phyloP scores from a whole-genome alignment of 2,888 invertebrate species.

The Amiota mariae region DNA sequence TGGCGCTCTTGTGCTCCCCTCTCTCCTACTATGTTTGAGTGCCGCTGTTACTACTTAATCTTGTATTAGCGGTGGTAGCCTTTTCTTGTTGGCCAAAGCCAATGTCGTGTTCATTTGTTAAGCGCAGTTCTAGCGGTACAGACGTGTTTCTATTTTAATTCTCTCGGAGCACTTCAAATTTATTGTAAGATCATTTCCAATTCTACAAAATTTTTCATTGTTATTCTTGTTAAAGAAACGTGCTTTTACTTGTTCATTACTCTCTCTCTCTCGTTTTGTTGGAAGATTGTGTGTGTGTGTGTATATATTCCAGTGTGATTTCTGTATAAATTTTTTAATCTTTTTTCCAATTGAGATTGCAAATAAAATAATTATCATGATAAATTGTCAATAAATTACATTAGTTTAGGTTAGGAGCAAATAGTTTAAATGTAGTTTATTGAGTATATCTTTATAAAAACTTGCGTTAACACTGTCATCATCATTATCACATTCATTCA shows the following conservation, averaged over 20 bases:
- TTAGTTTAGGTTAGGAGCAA: conserved; percentile 30
- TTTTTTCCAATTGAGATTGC: neutral
- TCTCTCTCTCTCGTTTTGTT: conserved; percentile 9
- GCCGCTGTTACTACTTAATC: neutral
- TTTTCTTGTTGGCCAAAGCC: conserved; percentile 56
- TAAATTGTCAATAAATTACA: no score
- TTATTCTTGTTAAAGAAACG: no score
- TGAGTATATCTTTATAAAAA: conserved; percentile 41
- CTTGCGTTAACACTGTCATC: conserved; percentile 44
- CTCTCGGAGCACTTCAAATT: neutral
- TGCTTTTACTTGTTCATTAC: no score
- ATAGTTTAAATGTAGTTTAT: conserved; percentile 55
- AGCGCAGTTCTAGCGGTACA: conserved; percentile 41
- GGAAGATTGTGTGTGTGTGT: conserved; percentile 27
- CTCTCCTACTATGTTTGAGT: neutral
- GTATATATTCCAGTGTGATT: no score
- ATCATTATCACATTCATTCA: conserved; percentile 35
- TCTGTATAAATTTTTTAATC: neutral
- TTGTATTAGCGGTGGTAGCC: conserved; percentile 22
- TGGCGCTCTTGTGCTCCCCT: neutral
- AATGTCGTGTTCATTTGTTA: conserved; percentile 53
- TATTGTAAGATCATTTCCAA: conserved; percentile 11
- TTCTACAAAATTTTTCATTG: no score
- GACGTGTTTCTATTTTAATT: conserved; percentile 46
- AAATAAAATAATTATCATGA: neutral